Percentiles rank a stretch among this genome's conserved stretches.
These are phyloP conservation scores for Neodiprion fabricii DNA, from an alignment of 1,140 invertebrate genomes.

Conservation along the genomic window DNA sequence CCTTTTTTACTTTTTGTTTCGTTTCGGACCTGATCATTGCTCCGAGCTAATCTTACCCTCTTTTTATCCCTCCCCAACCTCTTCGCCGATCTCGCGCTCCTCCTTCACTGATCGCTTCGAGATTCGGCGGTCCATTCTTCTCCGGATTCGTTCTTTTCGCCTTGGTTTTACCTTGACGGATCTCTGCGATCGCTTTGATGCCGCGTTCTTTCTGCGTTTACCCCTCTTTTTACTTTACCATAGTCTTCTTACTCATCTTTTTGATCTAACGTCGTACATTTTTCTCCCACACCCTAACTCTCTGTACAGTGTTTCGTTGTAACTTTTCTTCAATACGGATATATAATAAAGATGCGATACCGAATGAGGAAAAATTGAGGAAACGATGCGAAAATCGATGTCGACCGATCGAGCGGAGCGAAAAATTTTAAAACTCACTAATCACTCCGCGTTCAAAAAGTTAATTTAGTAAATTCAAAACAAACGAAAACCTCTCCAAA, in stretches of 20 bases:
- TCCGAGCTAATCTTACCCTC: neutral
- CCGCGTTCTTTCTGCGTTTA: neutral
- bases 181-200: neutral
- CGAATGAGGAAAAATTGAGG: neutral
- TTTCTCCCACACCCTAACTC: neutral
- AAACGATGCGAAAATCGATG: neutral
- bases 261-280: neutral
- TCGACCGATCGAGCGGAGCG: no score
- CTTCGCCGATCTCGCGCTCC: no score
- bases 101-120: neutral
- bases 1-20: no score
- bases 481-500: no score
- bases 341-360: neutral
- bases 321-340: neutral
- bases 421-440: no score
- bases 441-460: no score
- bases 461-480: no score
- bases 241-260: neutral
- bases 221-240: neutral
- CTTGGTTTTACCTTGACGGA: neutral
- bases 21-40: neutral
- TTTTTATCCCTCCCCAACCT: neutral
- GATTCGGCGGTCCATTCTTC: neutral
- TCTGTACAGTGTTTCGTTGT: neutral
- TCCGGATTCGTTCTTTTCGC: neutral